phyloP scores from a whole-genome alignment of 2,113 vertebrate species.

The Struthidea cinerea region DNA sequence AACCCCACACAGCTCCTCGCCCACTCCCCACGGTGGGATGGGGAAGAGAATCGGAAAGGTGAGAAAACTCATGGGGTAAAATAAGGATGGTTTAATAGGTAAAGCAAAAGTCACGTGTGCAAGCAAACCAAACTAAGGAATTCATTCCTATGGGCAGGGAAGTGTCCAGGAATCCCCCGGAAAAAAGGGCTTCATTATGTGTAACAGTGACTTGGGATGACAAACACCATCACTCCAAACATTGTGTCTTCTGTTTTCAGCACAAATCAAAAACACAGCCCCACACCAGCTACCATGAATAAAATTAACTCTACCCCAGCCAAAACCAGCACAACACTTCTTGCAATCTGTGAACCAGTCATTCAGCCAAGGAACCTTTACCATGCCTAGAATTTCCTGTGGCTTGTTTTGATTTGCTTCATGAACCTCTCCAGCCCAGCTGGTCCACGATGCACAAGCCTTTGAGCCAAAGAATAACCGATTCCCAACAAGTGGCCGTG shows the following conservation, averaged over 20 bases:
- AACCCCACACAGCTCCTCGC: not conserved
- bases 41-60: not conserved
- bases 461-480: not conserved
- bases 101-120: not conserved
- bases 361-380: not conserved
- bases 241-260: not conserved
- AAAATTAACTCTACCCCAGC: not conserved
- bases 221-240: not conserved
- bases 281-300: not conserved
- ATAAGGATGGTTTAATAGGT: not conserved
- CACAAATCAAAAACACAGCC: not conserved
- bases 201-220: not conserved
- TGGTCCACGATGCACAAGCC: not conserved
- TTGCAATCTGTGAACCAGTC: not conserved
- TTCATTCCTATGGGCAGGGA: not conserved
- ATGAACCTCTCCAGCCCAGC: not conserved
- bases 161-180: not conserved
- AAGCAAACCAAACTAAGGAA: not conserved
- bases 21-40: rapidly evolving
- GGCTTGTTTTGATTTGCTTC: not conserved
- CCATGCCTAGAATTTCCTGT: not conserved
- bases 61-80: not conserved
- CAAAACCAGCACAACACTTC: not conserved
- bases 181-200: not conserved
- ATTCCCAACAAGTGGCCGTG: not conserved